Percentiles rank a stretch among this genome's conserved stretches.
Conservation (phyloP, 2,113 vertebrate species). For the Cromileptes altivelis region DNA sequence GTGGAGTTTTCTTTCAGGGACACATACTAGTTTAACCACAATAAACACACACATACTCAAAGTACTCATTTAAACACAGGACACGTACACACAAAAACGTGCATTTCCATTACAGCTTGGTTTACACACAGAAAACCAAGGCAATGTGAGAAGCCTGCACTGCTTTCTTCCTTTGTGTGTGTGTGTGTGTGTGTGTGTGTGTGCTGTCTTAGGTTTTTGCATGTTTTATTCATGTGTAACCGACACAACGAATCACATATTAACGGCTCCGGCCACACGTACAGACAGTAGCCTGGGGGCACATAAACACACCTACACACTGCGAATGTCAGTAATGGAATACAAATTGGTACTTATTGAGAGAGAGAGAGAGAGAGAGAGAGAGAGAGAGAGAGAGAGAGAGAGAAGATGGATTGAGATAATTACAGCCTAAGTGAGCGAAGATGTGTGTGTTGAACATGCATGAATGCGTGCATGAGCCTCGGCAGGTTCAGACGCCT, state of each 20-base stretch:
- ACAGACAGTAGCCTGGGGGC: slow-evolving; percentile 35
- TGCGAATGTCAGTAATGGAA: slow-evolving; percentile 56
- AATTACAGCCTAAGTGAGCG: slow-evolving; percentile 56
- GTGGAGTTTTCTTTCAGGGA: not conserved
- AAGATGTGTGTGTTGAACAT: slow-evolving; percentile 9
- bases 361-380: slow-evolving; percentile 25
- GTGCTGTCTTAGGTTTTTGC: slow-evolving; percentile 12
- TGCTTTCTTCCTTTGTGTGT: not conserved
- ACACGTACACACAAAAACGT: not conserved
- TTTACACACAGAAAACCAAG: not conserved
- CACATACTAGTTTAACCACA: not conserved
- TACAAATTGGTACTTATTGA: slow-evolving; percentile 68
- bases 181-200: not conserved
- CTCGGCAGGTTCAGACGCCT: not conserved
- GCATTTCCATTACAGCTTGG: not conserved
- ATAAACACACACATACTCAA: not conserved
- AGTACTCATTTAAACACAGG: not conserved
- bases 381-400: slow-evolving; percentile 12
- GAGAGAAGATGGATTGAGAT: slow-evolving; percentile 60
- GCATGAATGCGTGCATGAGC: not conserved
- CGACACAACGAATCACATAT: slow-evolving; percentile 47
- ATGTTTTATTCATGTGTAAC: slow-evolving; percentile 71
- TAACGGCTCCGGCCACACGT: slow-evolving; percentile 58
- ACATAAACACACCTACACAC: slow-evolving; percentile 46
- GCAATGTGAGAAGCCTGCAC: not conserved